A percentile compares a stretch with the other conserved stretches of the same genome.
Conservation (phyloP, 2,797 vertebrate species). For the Falco concolor region DNA sequence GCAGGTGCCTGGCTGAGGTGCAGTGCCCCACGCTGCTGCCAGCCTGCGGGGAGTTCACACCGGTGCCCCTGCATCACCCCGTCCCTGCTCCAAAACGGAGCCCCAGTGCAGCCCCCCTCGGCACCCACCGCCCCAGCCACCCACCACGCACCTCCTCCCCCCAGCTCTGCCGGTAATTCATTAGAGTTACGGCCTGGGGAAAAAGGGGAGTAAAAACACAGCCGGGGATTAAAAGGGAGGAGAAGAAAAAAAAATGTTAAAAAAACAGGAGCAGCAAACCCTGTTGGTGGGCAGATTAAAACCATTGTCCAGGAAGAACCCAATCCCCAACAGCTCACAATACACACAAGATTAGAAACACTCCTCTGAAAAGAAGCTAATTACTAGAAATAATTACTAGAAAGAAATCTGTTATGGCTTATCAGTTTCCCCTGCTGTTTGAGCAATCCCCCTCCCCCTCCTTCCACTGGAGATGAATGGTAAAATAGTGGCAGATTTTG, state of each 20-base stretch:
- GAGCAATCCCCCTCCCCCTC: not conserved
- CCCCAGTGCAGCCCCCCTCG: not conserved
- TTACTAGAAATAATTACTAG: conserved; percentile 69
- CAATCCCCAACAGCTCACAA: conserved; percentile 20
- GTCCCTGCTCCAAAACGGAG: not conserved
- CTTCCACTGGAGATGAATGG: not conserved
- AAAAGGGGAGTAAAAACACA: not conserved
- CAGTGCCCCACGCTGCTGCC: not conserved
- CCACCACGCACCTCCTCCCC: not conserved
- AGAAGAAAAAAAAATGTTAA: not conserved
- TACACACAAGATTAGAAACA: conserved; percentile 49
- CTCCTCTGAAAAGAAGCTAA: conserved; percentile 64
- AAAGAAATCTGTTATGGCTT: conserved; percentile 58
- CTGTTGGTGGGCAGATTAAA: not conserved
- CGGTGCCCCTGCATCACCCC: conserved; percentile 67
- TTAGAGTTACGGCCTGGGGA: not conserved
- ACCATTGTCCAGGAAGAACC: conserved; percentile 39
- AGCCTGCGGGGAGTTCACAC: conserved; percentile 73
- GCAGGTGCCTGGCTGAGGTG: conserved; percentile 69
- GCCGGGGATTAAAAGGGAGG: not conserved
- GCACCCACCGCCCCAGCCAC: not conserved
- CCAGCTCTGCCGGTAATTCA: not conserved
- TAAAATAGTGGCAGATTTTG: not conserved
- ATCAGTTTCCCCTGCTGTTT: conserved; percentile 17
- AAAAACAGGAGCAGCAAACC: not conserved